A percentile compares a stretch with the other conserved stretches of the same genome.
Conservation (phyloP, 23 tunicate species). For the Ascidia mentula region DNA sequence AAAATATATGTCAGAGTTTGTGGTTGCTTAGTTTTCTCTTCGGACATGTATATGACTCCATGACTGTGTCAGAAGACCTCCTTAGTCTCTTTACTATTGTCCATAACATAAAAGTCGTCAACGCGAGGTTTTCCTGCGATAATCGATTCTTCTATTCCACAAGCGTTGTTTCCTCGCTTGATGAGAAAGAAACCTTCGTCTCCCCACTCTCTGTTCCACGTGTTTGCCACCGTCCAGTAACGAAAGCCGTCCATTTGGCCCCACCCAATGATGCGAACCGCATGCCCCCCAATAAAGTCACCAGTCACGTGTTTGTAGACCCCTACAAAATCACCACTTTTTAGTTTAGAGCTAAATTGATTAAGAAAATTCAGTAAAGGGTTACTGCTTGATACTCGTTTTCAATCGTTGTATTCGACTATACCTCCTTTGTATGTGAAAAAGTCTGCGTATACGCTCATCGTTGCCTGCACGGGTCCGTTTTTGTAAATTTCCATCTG, state of each 20-base stretch:
- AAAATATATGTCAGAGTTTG: too few relatives aligned
- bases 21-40: too few relatives aligned
- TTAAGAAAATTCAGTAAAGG: too few relatives aligned
- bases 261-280: not conserved
- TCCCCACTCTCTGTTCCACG: conserved; percentile 10
- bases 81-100: not conserved
- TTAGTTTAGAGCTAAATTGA: too few relatives aligned
- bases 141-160: not conserved
- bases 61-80: too few relatives aligned
- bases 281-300: not conserved
- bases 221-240: not conserved
- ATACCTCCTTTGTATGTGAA: conserved; percentile 8
- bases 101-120: not conserved
- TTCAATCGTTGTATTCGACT: too few relatives aligned
- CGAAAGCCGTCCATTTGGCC: not conserved
- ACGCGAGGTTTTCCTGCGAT: not conserved
- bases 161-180: conserved; percentile 4
- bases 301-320: conserved; percentile 3
- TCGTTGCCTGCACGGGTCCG: not conserved
- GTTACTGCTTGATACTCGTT: too few relatives aligned
- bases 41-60: too few relatives aligned
- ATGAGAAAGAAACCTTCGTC: not conserved
- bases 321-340: not conserved
- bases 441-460: conserved; percentile 3
- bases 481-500: not conserved